A percentile compares a stretch with the other conserved stretches of the same genome.
These are phyloP conservation scores for Octonoba sinensis DNA, from an alignment of 2,888 invertebrate species.

Conservation along the genomic window DNA sequence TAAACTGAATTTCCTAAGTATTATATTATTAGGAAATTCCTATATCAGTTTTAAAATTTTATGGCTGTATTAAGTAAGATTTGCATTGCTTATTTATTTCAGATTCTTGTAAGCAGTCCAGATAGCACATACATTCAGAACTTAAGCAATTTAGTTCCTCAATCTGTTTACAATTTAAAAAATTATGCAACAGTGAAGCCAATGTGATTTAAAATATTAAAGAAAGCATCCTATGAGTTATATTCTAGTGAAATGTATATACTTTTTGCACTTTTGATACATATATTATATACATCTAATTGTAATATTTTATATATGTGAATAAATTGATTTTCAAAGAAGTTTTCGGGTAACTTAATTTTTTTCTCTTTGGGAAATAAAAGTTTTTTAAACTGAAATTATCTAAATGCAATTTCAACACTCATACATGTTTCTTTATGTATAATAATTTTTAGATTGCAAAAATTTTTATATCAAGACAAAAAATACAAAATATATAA, in stretches of 20 bases:
- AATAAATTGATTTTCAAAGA: background rate
- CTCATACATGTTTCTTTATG: too few relatives aligned
- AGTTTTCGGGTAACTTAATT: background rate
- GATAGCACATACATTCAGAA: constrained; percentile 46
- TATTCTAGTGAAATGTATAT: constrained; percentile 20
- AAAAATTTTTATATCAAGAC: too few relatives aligned
- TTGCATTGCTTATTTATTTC: background rate
- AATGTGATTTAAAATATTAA: constrained; percentile 19
- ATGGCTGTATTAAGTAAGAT: too few relatives aligned
- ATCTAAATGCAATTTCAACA: too few relatives aligned
- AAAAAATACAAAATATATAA: too few relatives aligned
- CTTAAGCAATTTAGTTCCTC: constrained; percentile 33
- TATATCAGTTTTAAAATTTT: too few relatives aligned
- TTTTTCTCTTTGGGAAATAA: too few relatives aligned
- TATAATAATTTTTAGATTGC: too few relatives aligned
- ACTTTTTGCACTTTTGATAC: constrained; percentile 30
- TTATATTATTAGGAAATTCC: too few relatives aligned
- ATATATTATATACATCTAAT: constrained; percentile 19
- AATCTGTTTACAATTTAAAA: constrained; percentile 39
- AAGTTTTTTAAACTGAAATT: too few relatives aligned
- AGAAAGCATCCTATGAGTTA: background rate
- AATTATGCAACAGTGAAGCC: constrained; percentile 23
- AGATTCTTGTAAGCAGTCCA: constrained; percentile 39
- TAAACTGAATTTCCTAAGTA: too few relatives aligned
- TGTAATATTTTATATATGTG: too few relatives aligned